Evolutionary conservation across 92 coral and sea anemone species (phyloP).

Genomic region (Muricea muricata): DNA sequence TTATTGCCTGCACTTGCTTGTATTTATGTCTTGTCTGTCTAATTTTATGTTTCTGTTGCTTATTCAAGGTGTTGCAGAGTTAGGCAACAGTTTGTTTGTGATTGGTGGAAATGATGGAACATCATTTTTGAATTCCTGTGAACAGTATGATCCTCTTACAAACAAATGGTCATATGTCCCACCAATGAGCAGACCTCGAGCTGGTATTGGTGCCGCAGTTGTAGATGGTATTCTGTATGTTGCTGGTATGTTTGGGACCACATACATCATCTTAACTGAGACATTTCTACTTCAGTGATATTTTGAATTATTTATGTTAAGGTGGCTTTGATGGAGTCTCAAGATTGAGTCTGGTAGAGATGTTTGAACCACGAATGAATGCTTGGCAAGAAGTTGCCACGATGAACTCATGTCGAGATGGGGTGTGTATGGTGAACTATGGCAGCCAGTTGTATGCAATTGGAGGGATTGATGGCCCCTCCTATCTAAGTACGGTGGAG

Average conservation of each 20-base stretch:
- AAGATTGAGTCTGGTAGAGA: slow-evolving; percentile 90
- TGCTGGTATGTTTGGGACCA: slow-evolving; percentile 28
- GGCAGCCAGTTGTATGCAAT: slow-evolving; percentile 98
- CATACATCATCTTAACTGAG: neutral
- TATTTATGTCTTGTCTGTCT: too few species aligned
- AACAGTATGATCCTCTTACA: slow-evolving; percentile 94
- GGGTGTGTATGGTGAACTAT: slow-evolving; percentile 91
- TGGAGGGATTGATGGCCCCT: slow-evolving; percentile 99
- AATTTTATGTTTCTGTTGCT: neutral
- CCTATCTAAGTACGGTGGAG: slow-evolving; percentile 96
- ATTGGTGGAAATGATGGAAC: slow-evolving; percentile 99
- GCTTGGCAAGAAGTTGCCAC: slow-evolving; percentile 90
- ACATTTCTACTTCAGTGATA: neutral
- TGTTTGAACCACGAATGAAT: slow-evolving; percentile 98
- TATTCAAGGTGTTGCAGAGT: slow-evolving; percentile 88
- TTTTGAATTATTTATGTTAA: neutral
- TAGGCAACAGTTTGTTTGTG: slow-evolving; percentile 92
- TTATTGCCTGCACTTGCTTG: too few species aligned
- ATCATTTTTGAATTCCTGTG: slow-evolving; percentile 90
- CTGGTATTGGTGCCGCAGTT: slow-evolving; percentile 98
- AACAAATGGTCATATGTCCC: slow-evolving; percentile 93
- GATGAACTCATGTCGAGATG: slow-evolving; percentile 94
- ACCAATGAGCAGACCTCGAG: slow-evolving; percentile 93
- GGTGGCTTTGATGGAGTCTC: slow-evolving; percentile 99
- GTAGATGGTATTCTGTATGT: slow-evolving; percentile 94